A percentile compares a stretch with the other conserved stretches of the same genome.
phyloP scores from a whole-genome alignment of 2,888 invertebrate genomes.

The Helobdella robusta region DNA sequence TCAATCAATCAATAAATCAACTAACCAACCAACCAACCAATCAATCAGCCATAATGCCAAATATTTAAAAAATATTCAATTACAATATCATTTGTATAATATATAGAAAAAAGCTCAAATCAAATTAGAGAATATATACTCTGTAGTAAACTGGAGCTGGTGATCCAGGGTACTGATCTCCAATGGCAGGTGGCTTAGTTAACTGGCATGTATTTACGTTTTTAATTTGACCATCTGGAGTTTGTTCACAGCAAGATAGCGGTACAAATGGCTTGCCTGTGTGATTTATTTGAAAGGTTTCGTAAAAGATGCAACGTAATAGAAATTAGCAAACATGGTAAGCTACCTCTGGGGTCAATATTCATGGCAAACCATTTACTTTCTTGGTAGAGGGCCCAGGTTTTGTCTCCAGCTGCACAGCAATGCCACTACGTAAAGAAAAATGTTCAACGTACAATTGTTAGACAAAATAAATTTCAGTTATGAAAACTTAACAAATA shows the following conservation, averaged over 20 bases:
- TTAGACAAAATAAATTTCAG: neutral
- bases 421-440: slow-evolving; percentile 19
- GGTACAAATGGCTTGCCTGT: slow-evolving; percentile 5
- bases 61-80: too few species aligned
- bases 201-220: slow-evolving; percentile 9
- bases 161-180: slow-evolving; percentile 17
- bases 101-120: too few species aligned
- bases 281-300: neutral
- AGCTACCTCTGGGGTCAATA: neutral
- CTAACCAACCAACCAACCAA: too few species aligned
- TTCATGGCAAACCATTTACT: slow-evolving; percentile 14
- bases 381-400: slow-evolving; percentile 24
- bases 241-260: slow-evolving; percentile 16
- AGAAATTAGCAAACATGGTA: neutral
- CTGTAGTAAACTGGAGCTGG: slow-evolving; percentile 20
- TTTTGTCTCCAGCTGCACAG: slow-evolving; percentile 23
- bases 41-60: too few species aligned
- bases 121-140: too few species aligned
- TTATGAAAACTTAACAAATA: neutral
- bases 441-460: neutral
- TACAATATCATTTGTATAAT: too few species aligned
- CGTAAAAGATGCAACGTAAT: neutral
- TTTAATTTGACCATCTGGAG: slow-evolving; percentile 8
- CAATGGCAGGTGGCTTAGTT: slow-evolving; percentile 14
- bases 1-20: too few species aligned